Percentiles rank a stretch among this genome's conserved stretches.
Evolutionary conservation across 2,888 invertebrate species (phyloP).

Genomic region (Microplitis manilae): DNA sequence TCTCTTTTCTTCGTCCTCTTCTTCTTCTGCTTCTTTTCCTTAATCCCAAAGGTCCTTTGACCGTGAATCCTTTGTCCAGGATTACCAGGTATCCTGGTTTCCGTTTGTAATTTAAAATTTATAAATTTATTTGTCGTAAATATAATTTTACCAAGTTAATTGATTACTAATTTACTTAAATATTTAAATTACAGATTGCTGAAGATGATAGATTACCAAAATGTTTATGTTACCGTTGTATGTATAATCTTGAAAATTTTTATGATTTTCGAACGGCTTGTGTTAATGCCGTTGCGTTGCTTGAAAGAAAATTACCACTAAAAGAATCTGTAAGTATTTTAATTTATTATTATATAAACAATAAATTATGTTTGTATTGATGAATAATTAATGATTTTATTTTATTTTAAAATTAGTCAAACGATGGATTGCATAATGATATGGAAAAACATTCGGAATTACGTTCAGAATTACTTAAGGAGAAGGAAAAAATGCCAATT

Average conservation of each 20-base stretch:
- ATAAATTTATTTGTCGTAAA: neutral
- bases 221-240: slow-evolving; percentile 72
- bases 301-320: slow-evolving; percentile 65
- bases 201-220: slow-evolving; percentile 71
- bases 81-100: slow-evolving; percentile 8
- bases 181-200: slow-evolving; percentile 65
- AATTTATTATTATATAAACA: slow-evolving; percentile 11
- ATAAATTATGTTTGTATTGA: slow-evolving; percentile 5
- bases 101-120: neutral
- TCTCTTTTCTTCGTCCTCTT: neutral
- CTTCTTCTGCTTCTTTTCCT: neutral
- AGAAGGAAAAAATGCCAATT: slow-evolving; percentile 66
- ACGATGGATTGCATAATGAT: slow-evolving; percentile 46
- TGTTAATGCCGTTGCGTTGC: slow-evolving; percentile 68
- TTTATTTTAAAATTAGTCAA: slow-evolving; percentile 39
- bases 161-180: neutral
- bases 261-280: slow-evolving; percentile 72
- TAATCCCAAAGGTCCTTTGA: neutral
- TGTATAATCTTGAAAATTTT: slow-evolving; percentile 73
- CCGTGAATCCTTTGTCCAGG: slow-evolving; percentile 8
- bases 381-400: slow-evolving; percentile 28
- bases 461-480: slow-evolving; percentile 61
- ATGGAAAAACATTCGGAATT: slow-evolving; percentile 55
- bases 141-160: neutral
- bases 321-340: slow-evolving; percentile 58